Evolutionary conservation across 2,888 invertebrate genomes (phyloP), one percentile per base, ranked within the genome.

Genomic region (Crepidodera aurea): DNA sequence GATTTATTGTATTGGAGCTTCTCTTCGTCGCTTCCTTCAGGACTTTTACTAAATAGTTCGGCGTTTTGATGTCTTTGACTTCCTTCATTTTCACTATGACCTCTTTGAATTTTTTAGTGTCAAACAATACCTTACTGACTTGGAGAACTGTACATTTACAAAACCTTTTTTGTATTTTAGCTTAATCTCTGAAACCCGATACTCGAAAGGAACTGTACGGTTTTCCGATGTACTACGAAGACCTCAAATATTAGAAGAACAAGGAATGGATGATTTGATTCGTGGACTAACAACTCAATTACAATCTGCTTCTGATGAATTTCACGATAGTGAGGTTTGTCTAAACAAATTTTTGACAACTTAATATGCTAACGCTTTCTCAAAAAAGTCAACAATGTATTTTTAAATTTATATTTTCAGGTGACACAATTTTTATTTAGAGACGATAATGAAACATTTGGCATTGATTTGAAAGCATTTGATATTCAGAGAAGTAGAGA

Each of bases 401-500:
- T n/a, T n/a, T n/a, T n/a, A n/a, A n/a, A n/a, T n/a, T n/a, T n/a
- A n/a, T n/a, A n/a, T n/a, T 79, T 77, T 5, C 71, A 89, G 88
- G 87, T 89, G 48, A 89, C 88, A 2, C 84, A 86, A 70, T 88
- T 82, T 77, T 76, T 89, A 44, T 88, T 89, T 79, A 87, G 90
- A 74, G 85, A 87, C 16, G 87, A 86, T 65, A 86, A 85, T 74
- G 87, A 88, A 2, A 48, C 34, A 18, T 90, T 94, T 69, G 94
- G 94, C 0, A 82, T 86, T 5, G 94, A 95, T 78, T 82, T 95
- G 61, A 86, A 91, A 46, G 90, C 94, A 0, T 86, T 88, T 19
- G 94, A 94, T 75, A 88, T 95, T 64, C 94, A 94, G 77, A 86
- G 94, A 65, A 91, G 91, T 67, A 86, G 94, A 48, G 94, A 94